A percentile compares a stretch with the other conserved stretches of the same genome.
These are phyloP conservation scores for Butorides virescens DNA, from an alignment of 2,113 vertebrate species.

Conservation along the genomic window DNA sequence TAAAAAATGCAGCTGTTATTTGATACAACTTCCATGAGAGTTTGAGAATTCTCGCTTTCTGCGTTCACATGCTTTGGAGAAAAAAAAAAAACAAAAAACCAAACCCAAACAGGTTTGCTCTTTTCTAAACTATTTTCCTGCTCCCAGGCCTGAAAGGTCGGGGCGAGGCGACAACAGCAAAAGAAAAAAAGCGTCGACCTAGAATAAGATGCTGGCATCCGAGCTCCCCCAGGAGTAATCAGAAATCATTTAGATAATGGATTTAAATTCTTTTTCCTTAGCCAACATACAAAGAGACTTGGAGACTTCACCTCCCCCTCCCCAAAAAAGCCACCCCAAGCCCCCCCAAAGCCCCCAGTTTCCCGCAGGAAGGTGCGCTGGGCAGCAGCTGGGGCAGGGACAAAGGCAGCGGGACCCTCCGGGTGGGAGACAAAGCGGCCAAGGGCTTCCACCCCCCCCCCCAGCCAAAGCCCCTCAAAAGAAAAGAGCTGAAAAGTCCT, in stretches of 20 bases:
- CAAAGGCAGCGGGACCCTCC: conserved; percentile 20
- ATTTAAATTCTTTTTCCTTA: conserved; percentile 43
- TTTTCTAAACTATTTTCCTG: conserved; percentile 1
- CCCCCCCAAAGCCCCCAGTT: background rate
- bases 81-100: background rate
- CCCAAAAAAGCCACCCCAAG: background rate
- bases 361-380: background rate
- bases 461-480: background rate
- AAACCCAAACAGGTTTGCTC: background rate
- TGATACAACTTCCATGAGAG: background rate
- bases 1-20: conserved; percentile 12
- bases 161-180: background rate
- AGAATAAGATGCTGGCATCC: background rate
- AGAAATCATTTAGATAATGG: conserved; percentile 43
- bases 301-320: background rate
- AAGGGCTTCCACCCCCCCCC: background rate
- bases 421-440: background rate
- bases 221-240: conserved; percentile 25
- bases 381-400: conserved; percentile 59
- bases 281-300: background rate
- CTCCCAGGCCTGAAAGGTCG: background rate
- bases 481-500: conserved; percentile 39
- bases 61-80: background rate
- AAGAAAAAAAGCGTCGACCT: background rate
- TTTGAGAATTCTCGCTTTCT: background rate